Conservation (phyloP, 2,888 invertebrate species). For the Lacanobia wlatinum region DNA sequence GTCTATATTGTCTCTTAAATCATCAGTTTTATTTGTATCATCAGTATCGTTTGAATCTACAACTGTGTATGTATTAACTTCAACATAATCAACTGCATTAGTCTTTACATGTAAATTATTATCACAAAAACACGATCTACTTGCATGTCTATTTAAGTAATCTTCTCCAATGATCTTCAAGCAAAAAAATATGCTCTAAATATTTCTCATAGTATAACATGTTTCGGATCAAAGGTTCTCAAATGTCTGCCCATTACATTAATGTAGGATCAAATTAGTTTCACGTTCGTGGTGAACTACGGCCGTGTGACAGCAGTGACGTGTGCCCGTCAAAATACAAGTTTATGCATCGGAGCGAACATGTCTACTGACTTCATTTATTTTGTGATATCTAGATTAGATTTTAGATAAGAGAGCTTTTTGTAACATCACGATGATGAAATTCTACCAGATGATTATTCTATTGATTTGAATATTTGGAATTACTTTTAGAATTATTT, state of each 20-base stretch:
- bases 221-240: conserved; percentile 40
- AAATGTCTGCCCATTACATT: conserved; percentile 52
- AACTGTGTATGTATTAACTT: not conserved
- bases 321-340: conserved; percentile 50
- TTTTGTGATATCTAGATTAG: conserved; percentile 45
- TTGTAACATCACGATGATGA: conserved; percentile 16
- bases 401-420: conserved; percentile 24
- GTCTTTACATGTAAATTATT: conserved; percentile 1
- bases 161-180: conserved; percentile 23
- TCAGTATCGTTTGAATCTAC: not conserved
- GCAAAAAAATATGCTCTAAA: conserved; percentile 50
- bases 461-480: not conserved
- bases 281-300: conserved; percentile 38
- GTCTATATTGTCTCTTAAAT: not conserved
- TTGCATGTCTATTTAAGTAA: conserved; percentile 27
- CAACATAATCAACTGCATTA: not conserved
- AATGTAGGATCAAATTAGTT: conserved; percentile 56
- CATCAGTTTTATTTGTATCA: not conserved
- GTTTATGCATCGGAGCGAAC: conserved; percentile 30
- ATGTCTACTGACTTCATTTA: conserved; percentile 24
- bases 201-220: conserved; percentile 35
- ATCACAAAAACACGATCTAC: conserved; percentile 22
- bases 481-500: not conserved
- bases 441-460: not conserved
- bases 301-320: conserved; percentile 45